phyloP scores from a whole-genome alignment of 2,797 vertebrate genomes.

The Adrianichthys oophorus region DNA sequence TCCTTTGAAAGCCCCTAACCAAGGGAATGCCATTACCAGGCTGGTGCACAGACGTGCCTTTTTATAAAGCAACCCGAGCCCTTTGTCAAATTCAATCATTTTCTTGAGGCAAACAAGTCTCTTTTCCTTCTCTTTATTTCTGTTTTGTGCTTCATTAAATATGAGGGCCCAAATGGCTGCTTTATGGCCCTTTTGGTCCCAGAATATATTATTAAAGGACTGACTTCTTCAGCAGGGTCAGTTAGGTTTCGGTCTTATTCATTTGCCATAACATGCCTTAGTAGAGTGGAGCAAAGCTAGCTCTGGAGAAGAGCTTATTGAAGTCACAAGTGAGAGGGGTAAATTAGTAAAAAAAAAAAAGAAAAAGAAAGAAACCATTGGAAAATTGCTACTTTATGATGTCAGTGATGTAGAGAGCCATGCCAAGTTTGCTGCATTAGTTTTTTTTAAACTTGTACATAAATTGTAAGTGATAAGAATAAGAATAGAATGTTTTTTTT shows the following conservation, averaged over 20 bases:
- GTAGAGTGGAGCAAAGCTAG: conserved; percentile 16
- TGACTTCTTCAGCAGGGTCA: conserved; percentile 59
- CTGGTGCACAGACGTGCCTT: conserved; percentile 36
- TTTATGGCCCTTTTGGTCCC: conserved; percentile 39
- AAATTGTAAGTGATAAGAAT: conserved; percentile 69
- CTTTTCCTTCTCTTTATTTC: conserved; percentile 7
- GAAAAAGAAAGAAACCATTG: conserved; percentile 21
- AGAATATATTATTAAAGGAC: conserved; percentile 53
- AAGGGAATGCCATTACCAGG: conserved; percentile 54
- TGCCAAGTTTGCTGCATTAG: conserved; percentile 52
- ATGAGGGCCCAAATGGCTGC: conserved; percentile 31
- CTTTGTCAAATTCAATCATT: conserved; percentile 54
- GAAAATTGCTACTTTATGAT: conserved; percentile 23
- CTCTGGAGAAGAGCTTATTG: conserved; percentile 8
- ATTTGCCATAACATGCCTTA: conserved; percentile 14
- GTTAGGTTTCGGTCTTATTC: conserved; percentile 53
- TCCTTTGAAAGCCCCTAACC: conserved; percentile 57
- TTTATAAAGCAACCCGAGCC: conserved; percentile 47
- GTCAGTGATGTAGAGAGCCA: conserved; percentile 46
- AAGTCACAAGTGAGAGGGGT: conserved; percentile 30
- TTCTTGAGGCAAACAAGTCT: conserved; percentile 12
- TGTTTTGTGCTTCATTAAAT: conserved; percentile 33
- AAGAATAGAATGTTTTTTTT: conserved; percentile 47
- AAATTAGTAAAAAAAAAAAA: conserved; percentile 9
- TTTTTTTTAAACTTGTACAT: conserved; percentile 55